Evolutionary conservation across 2,797 vertebrate species (phyloP), one percentile per base, ranked within the genome.

Genomic region (Mastacembelus armatus): DNA sequence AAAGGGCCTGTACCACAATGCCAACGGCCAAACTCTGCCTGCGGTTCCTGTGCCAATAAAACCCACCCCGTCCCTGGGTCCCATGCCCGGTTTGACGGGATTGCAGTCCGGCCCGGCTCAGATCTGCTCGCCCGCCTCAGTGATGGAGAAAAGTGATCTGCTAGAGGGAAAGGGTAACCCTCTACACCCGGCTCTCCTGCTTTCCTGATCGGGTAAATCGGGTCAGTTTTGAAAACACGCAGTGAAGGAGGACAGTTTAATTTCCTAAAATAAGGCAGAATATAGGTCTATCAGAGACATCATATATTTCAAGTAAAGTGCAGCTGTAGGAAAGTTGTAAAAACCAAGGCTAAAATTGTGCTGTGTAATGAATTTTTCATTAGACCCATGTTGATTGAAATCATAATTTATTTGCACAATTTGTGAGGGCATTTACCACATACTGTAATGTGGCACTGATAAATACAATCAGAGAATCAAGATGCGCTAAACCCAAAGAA

Each of bases 41-140:
- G 96, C 97, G 0, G 94, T 98, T 1, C 97, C 97, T 0, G 92
- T 98, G 75, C 97, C 97, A 32, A 98, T 99, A 70, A 99, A 99
- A 72, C 95, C 97, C 30, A 95, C 96, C 0, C 96, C 96, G 0
- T 91, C 95, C 1, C 40, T 98, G 54, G 95, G 95, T 32, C 79
- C 89, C 5, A 81, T 93, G 10, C 87, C 91, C 7, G 87, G 86
- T 3, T 68, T 97, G 75, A 93, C 94, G 11, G 87, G 93, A 36
- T 91, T 97, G 64, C 85, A 91, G 52, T 54, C 88, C 69, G 91
- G 87, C 40, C 66, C 93, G 10, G 71, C 85, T 40, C 95, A 93
- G 72, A 90, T 96, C 51, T 95, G 95, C 79, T 72, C 93, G 0
- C 56, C 94, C 0, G 47, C 88, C 2, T 90, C 95, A 0, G 88